phyloP scores from a whole-genome alignment of 2,888 invertebrate species.

The Tinea trinotella region DNA sequence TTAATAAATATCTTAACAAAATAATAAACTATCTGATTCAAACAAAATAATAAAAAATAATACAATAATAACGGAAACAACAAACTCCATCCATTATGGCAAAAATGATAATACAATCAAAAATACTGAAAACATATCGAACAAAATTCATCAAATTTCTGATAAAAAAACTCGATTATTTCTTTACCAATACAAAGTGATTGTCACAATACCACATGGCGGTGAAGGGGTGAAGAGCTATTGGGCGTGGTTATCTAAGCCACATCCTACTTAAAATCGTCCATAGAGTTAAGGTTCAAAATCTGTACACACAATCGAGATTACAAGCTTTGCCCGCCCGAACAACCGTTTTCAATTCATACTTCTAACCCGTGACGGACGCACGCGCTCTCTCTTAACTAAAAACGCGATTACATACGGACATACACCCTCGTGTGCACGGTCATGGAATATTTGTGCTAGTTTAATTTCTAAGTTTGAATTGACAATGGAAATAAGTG shows the following conservation, averaged over 20 bases:
- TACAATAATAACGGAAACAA: conserved; percentile 20
- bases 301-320: conserved; percentile 54
- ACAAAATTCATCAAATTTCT: conserved; percentile 42
- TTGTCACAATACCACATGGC: conserved; percentile 67
- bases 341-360: conserved; percentile 54
- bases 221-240: conserved; percentile 36
- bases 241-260: conserved; percentile 46
- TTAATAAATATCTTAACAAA: no score
- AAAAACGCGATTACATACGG: neutral
- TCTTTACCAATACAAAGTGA: conserved; percentile 72
- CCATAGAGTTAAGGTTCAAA: conserved; percentile 61
- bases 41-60: no score
- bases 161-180: conserved; percentile 70
- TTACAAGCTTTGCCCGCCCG: conserved; percentile 58
- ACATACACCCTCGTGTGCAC: neutral
- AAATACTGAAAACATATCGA: conserved; percentile 40
- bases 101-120: conserved; percentile 29
- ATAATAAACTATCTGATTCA: no score
- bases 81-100: conserved; percentile 22
- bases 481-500: conserved; percentile 74
- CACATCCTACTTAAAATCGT: conserved; percentile 49
- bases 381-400: conserved; percentile 40
- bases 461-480: no score
- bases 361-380: conserved; percentile 51
- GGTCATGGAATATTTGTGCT: neutral